Percentiles rank a stretch among this genome's conserved stretches.
phyloP scores from a whole-genome alignment of 1,140 invertebrate species.

The Nephotettix cincticeps region DNA sequence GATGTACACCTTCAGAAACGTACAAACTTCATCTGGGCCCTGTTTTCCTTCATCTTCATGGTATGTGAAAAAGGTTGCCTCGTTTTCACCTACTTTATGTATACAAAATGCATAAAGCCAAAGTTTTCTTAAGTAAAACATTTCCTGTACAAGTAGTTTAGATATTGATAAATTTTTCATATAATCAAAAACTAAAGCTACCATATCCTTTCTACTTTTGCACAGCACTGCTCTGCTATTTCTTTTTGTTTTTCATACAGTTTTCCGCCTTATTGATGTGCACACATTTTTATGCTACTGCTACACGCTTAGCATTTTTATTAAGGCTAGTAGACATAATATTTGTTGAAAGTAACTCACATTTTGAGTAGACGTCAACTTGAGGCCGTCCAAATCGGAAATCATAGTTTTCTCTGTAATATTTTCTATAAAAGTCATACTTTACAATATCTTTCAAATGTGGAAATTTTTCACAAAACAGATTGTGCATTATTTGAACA shows the following conservation, averaged over 20 bases:
- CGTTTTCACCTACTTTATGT: neutral
- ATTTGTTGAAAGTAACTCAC: conserved; percentile 29
- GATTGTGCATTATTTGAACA: neutral
- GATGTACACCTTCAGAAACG: neutral
- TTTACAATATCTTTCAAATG: conserved; percentile 14
- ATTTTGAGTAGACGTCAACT: conserved; percentile 33
- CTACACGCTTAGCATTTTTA: conserved; percentile 8
- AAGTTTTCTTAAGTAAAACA: neutral
- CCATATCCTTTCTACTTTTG: neutral
- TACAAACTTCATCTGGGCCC: neutral
- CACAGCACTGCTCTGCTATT: conserved; percentile 8
- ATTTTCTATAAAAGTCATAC: conserved; percentile 33
- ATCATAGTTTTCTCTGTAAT: conserved; percentile 38
- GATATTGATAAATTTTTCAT: too few relatives aligned
- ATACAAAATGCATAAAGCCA: conserved; percentile 4
- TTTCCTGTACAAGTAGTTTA: conserved; percentile 11
- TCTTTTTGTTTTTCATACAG: conserved; percentile 1
- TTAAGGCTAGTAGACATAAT: conserved; percentile 28
- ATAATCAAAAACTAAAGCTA: conserved; percentile 11
- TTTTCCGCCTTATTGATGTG: conserved; percentile 3
- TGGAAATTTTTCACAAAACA: conserved; percentile 4
- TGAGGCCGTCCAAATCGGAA: conserved; percentile 37
- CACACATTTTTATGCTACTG: conserved; percentile 3
- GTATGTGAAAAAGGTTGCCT: neutral
- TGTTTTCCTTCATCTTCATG: neutral